Evolutionary conservation across 1,140 invertebrate species (phyloP), one percentile per base, ranked within the genome.

Genomic region (Rhopalosiphum padi): DNA sequence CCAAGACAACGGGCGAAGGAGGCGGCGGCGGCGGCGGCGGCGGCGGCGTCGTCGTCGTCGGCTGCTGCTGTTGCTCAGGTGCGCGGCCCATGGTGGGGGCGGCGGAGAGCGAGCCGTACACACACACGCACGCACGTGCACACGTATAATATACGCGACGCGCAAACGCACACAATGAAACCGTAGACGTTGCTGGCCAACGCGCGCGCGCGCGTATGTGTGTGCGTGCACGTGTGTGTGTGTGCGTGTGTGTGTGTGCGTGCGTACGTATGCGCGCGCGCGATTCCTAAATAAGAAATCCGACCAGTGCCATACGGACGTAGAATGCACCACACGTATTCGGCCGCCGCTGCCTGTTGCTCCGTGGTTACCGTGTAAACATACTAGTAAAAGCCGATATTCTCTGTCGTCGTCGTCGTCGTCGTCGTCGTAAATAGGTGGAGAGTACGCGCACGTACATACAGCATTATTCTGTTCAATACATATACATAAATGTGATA

Each of bases 201-300:
- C 15, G 3, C 30, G 77, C 2, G 90, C 21, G 41, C 2, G 43
- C n/a, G 43, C 30, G 83, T 46, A 41, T 15, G 83, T 30, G 37
- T 15, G 77, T 22, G 83, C 7, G 83, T 43, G 6, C 0, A 22
- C 1, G 85, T 46, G 25, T n/a, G 41, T 30, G 22, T 25, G 77
- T n/a, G 23, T 6, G 18, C 5, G 51, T 30, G 35, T 43, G 35
- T 7, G 48, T 35, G 30, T 37, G 48, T 89, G 48, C 41, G n/a
- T 55, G 88, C 2, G 53, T 41, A 11, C 6, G 48, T 30, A 22
- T 7, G 68, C 77, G 82, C 91, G 91, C 91, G 91, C 91, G 91
- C 91, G 48, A 93, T 93, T 92, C 91, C 91, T 93, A 93, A 93
- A 93, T 93, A 93, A 93, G 91, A 93, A 90, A 93, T 55, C 91